A percentile compares a stretch with the other conserved stretches of the same genome.
phyloP scores from a whole-genome alignment of 1,140 invertebrate genomes.

The Gerris buenoi region DNA sequence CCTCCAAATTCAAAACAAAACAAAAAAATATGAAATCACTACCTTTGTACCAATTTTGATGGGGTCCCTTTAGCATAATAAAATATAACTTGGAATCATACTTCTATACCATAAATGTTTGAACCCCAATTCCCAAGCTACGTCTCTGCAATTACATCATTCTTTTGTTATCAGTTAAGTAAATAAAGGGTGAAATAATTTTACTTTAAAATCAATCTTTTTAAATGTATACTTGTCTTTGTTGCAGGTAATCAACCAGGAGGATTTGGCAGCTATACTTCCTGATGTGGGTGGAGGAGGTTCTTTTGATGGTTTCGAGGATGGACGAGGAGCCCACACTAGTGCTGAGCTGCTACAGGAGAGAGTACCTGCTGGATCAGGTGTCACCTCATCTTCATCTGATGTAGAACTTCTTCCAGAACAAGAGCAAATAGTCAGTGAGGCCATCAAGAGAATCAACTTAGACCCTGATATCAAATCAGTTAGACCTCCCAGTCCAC shows the following conservation, averaged over 20 bases:
- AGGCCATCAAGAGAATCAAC: conserved; percentile 37
- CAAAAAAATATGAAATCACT: no score
- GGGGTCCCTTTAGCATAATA: no score
- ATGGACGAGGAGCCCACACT: conserved; percentile 15
- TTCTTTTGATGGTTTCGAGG: conserved; percentile 45
- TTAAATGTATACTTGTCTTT: no score
- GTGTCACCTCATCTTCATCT: conserved; percentile 28
- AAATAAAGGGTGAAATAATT: no score
- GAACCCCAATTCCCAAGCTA: no score
- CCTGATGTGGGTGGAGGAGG: conserved; percentile 41
- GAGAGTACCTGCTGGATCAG: conserved; percentile 5
- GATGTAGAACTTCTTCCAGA: conserved; percentile 48
- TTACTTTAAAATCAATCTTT: no score
- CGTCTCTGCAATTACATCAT: no score
- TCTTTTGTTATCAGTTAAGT: no score
- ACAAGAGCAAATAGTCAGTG: conserved; percentile 41
- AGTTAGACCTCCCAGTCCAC: conserved; percentile 36
- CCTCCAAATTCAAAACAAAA: no score
- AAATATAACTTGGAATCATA: no score
- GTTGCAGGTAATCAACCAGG: conserved; percentile 44
- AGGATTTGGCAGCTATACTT: conserved; percentile 48
- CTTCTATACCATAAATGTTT: no score
- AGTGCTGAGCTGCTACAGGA: background rate
- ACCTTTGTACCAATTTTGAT: no score
- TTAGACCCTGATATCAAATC: conserved; percentile 33